Conservation (phyloP, 2,797 vertebrate genomes). For the Acipenser ruthenus region DNA sequence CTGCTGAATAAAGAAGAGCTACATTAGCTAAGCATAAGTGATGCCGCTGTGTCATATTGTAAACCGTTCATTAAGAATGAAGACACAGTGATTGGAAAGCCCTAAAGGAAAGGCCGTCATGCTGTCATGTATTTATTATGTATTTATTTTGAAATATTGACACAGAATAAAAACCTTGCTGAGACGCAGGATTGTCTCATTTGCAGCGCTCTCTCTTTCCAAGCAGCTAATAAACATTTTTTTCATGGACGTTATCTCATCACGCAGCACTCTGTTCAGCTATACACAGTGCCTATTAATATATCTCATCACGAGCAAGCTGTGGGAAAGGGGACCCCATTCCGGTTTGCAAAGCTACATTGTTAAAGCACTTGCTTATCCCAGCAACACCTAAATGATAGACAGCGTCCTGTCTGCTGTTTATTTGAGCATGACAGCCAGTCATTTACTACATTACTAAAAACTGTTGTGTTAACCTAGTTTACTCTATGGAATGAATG, state of each 20-base stretch:
- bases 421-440: background rate
- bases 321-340: slow-evolving; percentile 19
- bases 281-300: slow-evolving; percentile 30
- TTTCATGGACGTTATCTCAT: slow-evolving; percentile 16
- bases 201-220: background rate
- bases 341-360: slow-evolving; percentile 12
- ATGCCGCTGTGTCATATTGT: slow-evolving; percentile 4
- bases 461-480: background rate
- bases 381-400: background rate
- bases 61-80: background rate
- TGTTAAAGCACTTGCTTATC: background rate
- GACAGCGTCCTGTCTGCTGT: slow-evolving; percentile 6
- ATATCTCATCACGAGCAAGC: slow-evolving; percentile 23
- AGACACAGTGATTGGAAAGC: no score
- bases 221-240: background rate
- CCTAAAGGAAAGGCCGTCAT: no score
- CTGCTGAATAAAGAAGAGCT: background rate
- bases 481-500: slow-evolving; percentile 4
- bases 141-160: background rate
- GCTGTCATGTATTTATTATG: no score
- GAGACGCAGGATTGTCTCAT: background rate
- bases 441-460: slow-evolving; percentile 10
- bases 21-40: background rate
- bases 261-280: slow-evolving; percentile 14
- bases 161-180: slow-evolving; percentile 12